These are phyloP conservation scores for Furcifer pardalis DNA, from an alignment of 2,797 vertebrate genomes.

Conservation along the genomic window DNA sequence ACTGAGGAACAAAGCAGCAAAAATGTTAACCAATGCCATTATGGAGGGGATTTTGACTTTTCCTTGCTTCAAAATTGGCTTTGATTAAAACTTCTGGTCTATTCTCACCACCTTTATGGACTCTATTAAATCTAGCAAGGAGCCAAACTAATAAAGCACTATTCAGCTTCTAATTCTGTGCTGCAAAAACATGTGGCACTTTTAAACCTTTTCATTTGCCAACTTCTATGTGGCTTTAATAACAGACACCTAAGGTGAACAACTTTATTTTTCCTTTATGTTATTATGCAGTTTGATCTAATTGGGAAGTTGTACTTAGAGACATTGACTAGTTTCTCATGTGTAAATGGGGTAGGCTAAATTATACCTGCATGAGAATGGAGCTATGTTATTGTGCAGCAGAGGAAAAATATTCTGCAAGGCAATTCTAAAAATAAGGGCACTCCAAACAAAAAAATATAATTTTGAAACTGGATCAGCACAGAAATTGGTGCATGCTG, in stretches of 20 bases:
- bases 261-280: slow-evolving; percentile 37
- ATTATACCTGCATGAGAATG: no score
- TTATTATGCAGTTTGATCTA: slow-evolving; percentile 20
- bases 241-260: slow-evolving; percentile 24
- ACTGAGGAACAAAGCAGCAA: slow-evolving; percentile 15
- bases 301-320: slow-evolving; percentile 23
- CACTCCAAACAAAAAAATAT: no score
- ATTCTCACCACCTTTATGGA: slow-evolving; percentile 39
- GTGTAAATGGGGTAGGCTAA: neutral
- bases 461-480: no score
- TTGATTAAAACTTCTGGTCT: slow-evolving; percentile 23
- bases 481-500: no score
- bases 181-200: slow-evolving; percentile 9
- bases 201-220: slow-evolving; percentile 40
- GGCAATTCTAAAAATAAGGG: no score
- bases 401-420: no score
- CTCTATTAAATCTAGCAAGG: slow-evolving; percentile 41
- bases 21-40: slow-evolving; percentile 48
- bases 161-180: slow-evolving; percentile 32
- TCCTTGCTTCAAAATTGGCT: neutral
- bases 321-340: slow-evolving; percentile 13
- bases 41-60: slow-evolving; percentile 21
- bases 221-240: slow-evolving; percentile 27
- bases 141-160: slow-evolving; percentile 38
- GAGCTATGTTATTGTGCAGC: no score